A percentile compares a stretch with the other conserved stretches of the same genome.
phyloP scores from a whole-genome alignment of 2,797 vertebrate genomes.

The Centropyge bicolor region DNA sequence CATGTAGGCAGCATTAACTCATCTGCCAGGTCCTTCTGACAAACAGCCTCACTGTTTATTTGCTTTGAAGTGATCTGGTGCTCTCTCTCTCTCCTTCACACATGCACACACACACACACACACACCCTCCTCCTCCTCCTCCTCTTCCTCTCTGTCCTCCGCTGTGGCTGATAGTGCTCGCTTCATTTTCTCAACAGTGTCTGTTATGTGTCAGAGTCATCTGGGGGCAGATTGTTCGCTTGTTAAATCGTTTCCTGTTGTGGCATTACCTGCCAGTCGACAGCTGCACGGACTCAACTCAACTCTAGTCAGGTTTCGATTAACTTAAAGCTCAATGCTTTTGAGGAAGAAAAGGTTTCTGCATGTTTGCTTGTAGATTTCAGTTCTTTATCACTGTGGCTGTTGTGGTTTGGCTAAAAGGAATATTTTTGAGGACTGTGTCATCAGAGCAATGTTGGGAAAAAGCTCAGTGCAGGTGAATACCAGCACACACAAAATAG shows the following conservation, averaged over 20 bases:
- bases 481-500: too few relatives aligned
- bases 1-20: neutral
- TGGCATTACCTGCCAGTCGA: neutral
- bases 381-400: neutral
- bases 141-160: neutral
- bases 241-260: constrained; percentile 11
- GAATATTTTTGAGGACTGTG: neutral
- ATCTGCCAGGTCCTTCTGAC: neutral
- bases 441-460: too few relatives aligned
- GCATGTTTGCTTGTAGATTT: neutral
- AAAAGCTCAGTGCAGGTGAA: too few relatives aligned
- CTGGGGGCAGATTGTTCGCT: neutral
- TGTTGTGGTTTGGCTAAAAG: neutral
- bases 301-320: neutral
- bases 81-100: neutral
- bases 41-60: neutral
- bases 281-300: neutral
- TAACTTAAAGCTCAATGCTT: neutral
- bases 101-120: neutral
- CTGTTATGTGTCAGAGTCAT: neutral
- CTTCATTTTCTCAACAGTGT: constrained; percentile 31
- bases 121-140: neutral
- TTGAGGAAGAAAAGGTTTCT: neutral
- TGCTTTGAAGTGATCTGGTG: neutral
- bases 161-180: neutral